Base-by-base conservation (phyloP, 2,888 invertebrate species). In the Stramonita haemastoma region DNA sequence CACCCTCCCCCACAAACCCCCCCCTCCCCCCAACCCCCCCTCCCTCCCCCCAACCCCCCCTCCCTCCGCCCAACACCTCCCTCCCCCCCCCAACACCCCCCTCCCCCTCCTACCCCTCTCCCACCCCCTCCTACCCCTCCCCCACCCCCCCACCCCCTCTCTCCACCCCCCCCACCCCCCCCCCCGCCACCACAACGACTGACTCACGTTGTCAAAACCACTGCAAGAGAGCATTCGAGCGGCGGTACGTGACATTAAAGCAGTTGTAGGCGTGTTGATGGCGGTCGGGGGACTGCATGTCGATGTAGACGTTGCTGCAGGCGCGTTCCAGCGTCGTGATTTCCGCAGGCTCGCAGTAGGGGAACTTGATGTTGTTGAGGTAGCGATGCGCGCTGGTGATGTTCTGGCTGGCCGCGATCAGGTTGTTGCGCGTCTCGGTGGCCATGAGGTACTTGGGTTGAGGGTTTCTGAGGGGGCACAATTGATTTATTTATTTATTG, bases 361-460 rank as follows among this genome's bases (percentile, higher is more conserved):
- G 97, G 92, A 97, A 96, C 86, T 89, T 93, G n/a, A 97, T 96
- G 90, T 96, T 96, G 70, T 95, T 94, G 79, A 97, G 94, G 92
- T 97, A 96, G 46, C 95, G 93, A 90, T 96, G 96, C 73, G 96
- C 96, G 22, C 95, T 96, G 89, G 95, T 95, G 19, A 97, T 95
- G 92, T 97, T 97, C 93, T 96, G 96, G n/a, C 95, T 95, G 4
- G 97, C 96, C 0, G 97, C 97, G 15, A 96, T 95, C 87, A 97
- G 94, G 93, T 97, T 97, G 94, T 97, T 97, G 36, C 97, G 93
- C 0, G 96, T 95, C 93, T 97, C 96, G 2, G 97, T 96, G 0
- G 96, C 96, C 32, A 96, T 94, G 85, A 95, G 95, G 93, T 96
- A 96, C 22, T 96, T 94, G 87, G 94, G 94, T 83, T 96, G 95